These are phyloP conservation scores for Phalloptychus januarius DNA, from an alignment of 2,797 vertebrate species.

Conservation along the genomic window DNA sequence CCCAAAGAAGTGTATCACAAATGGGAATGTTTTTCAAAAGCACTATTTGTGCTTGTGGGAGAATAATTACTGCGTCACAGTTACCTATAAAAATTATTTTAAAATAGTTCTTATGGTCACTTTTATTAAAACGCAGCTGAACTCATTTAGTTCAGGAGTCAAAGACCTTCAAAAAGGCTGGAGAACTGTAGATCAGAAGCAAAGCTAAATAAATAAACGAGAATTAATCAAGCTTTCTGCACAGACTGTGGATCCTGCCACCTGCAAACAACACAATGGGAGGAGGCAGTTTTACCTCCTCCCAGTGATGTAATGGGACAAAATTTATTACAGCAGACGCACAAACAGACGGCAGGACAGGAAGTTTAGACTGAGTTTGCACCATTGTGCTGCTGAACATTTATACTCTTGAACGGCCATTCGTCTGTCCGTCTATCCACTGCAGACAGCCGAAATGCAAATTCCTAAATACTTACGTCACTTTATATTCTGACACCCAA, in stretches of 20 bases:
- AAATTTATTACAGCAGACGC: constrained; percentile 19
- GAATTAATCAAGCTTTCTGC: not conserved
- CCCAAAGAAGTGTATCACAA: no score
- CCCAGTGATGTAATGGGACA: constrained; percentile 47
- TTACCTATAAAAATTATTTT: no score
- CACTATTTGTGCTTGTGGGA: no score
- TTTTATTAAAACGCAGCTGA: not conserved
- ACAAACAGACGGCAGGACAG: constrained; percentile 17
- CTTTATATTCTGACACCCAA: not conserved
- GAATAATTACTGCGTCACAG: no score
- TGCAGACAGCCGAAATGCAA: not conserved
- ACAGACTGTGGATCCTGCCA: not conserved
- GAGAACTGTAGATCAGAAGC: not conserved
- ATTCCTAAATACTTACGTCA: not conserved
- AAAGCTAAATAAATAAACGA: not conserved
- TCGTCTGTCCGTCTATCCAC: not conserved
- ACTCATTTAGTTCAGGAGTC: not conserved
- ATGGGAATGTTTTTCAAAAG: no score
- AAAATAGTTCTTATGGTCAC: no score
- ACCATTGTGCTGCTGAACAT: not conserved
- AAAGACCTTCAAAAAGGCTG: not conserved
- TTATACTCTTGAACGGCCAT: not conserved
- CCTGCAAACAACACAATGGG: constrained; percentile 3
- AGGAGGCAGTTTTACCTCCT: constrained; percentile 19
- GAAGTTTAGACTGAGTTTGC: constrained; percentile 21